Conservation (phyloP, 2,888 invertebrate genomes). For the Bellardia pandia region DNA sequence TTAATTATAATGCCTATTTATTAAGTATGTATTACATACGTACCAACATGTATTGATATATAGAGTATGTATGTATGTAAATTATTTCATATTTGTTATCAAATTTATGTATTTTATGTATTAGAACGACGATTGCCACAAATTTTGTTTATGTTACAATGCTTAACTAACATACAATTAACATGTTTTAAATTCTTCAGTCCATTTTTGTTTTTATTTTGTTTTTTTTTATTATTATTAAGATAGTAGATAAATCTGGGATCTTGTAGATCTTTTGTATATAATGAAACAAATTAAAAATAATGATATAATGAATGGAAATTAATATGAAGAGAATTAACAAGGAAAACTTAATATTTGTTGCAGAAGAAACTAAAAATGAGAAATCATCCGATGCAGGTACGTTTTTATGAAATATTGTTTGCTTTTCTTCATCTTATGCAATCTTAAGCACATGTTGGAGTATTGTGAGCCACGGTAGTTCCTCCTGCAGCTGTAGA, state of each 20-base stretch:
- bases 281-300: conserved; percentile 12
- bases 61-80: conserved; percentile 14
- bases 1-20: too few relatives aligned
- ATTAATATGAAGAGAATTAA: conserved; percentile 12
- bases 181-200: conserved; percentile 65
- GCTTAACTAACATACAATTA: conserved; percentile 50
- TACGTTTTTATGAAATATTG: conserved; percentile 63
- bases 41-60: too few relatives aligned
- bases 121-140: conserved; percentile 57
- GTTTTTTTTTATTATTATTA: conserved; percentile 17
- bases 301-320: conserved; percentile 10
- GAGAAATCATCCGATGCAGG: conserved; percentile 64
- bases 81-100: conserved; percentile 6
- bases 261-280: conserved; percentile 47
- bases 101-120: conserved; percentile 19
- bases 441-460: conserved; percentile 65
- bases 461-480: conserved; percentile 43
- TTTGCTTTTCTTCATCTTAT: not conserved
- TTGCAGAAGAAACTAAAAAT: conserved; percentile 45
- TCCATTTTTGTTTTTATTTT: conserved; percentile 57
- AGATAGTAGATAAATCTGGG: conserved; percentile 43
- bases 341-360: conserved; percentile 40
- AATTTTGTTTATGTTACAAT: conserved; percentile 27
- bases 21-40: too few relatives aligned
- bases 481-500: conserved; percentile 32